Base-by-base conservation (phyloP, 2,888 invertebrate genomes). In the Netelia inedita region DNA sequence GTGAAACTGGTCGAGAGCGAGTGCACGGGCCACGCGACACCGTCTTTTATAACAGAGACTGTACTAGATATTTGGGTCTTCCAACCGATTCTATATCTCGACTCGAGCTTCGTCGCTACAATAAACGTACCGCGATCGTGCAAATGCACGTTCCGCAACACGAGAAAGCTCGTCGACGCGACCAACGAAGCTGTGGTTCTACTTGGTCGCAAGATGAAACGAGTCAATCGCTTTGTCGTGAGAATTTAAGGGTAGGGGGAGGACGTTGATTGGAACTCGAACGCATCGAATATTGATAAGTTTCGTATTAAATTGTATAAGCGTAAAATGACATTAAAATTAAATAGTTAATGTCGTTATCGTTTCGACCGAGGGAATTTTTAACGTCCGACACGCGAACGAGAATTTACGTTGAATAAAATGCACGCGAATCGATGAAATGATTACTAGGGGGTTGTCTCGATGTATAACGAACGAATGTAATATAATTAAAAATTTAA, bases 1-100 rank as follows among this genome's bases (percentile, higher is more conserved):
- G 79, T 74, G 46, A 19, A n/a, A 83, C 83, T 65, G 69, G 2
- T 63, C 68, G 23, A 61, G n/a, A 46, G 28, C 16, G 57, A 21
- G 5, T 79, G 57, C 14, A 68, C 66, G 68, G 35, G 73, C 78
- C 63, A 69, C 73, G 59, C 61, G 72, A 78, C 82, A 71, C 46
- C 55, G n/a, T 35, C 35, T 3, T 19, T 5, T 57, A 19, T 9
- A 16, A 16, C 19, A 28, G 5, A 28, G 28, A 46, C 46, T 46
- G 14, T 46, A 46, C 46, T 46, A 28, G 28, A 28, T 28, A 28
- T 28, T 28, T 28, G 28, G 28, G 2, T 28, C 28, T 28, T 28
- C 28, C 5, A 28, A 28, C 28, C 28, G 28, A 68, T 57, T 55
- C 23, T 76, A 19, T 43, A 46, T 66, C 57, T 8, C 55, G 66